Evolutionary conservation across 2,797 vertebrate species (phyloP).

Genomic region (Melanotaenia nigrans): DNA sequence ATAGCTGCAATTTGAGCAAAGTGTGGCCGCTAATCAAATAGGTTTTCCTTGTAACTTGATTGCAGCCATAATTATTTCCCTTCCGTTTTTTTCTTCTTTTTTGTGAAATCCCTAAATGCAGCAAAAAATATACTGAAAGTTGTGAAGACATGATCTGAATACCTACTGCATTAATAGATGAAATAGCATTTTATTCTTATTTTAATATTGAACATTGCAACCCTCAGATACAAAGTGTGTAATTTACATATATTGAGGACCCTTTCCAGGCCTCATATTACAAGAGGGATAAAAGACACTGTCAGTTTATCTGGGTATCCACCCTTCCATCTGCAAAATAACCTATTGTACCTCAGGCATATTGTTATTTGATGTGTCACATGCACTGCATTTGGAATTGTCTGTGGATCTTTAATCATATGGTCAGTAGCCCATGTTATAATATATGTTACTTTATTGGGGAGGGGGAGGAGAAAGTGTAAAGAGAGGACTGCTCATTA

Average conservation of each 20-base stretch:
- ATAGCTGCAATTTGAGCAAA: constrained; percentile 98
- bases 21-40: constrained; percentile 98
- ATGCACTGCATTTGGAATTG: constrained; percentile 66
- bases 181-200: constrained; percentile 84
- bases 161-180: constrained; percentile 83
- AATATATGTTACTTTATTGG: constrained; percentile 62
- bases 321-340: constrained; percentile 74
- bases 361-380: constrained; percentile 78
- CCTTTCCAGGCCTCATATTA: constrained; percentile 88
- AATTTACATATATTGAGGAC: constrained; percentile 88
- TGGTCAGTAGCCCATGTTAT: constrained; percentile 69
- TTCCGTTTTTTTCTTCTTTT: constrained; percentile 59
- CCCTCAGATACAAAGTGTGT: constrained; percentile 62
- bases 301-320: constrained; percentile 85
- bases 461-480: constrained; percentile 25
- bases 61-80: constrained; percentile 96
- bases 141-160: constrained; percentile 86
- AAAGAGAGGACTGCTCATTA: constrained; percentile 52
- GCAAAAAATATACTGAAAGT: constrained; percentile 86
- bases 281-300: constrained; percentile 84
- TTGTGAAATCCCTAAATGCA: constrained; percentile 80
- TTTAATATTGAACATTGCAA: constrained; percentile 56
- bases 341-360: constrained; percentile 77
- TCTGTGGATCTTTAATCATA: constrained; percentile 74
- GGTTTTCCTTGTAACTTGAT: constrained; percentile 95